Percentiles rank a stretch among this genome's conserved stretches.
Conservation (phyloP, 2,888 invertebrate species). For the Apamea epomidion region DNA sequence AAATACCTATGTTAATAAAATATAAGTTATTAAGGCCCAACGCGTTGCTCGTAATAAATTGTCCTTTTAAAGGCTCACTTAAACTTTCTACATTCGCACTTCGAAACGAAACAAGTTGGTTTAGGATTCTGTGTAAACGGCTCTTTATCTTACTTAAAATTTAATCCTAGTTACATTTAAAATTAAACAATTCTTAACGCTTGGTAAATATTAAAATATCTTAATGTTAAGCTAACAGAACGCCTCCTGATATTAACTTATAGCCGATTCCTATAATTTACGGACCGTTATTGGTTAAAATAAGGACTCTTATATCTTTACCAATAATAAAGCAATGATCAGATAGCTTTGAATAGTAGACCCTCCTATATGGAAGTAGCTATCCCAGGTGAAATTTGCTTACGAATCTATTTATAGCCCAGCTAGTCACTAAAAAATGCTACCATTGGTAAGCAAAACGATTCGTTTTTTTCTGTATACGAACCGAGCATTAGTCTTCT, state of each 20-base stretch:
- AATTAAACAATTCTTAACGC: background rate
- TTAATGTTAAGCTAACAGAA: conserved; percentile 19
- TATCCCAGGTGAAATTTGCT: background rate
- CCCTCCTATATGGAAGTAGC: background rate
- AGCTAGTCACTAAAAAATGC: background rate
- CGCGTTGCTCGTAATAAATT: conserved; percentile 39
- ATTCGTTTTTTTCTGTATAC: background rate
- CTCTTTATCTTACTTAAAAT: conserved; percentile 14
- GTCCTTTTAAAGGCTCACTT: conserved; percentile 40
- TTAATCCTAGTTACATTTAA: conserved; percentile 20
- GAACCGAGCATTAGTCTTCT: background rate
- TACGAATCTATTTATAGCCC: background rate
- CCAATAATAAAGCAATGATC: too few species aligned
- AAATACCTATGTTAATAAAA: conserved; percentile 59
- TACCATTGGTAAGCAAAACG: background rate
- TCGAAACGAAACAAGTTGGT: conserved; percentile 37
- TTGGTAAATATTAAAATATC: background rate
- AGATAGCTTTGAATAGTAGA: background rate
- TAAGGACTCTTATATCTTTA: background rate
- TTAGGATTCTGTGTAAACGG: conserved; percentile 38
- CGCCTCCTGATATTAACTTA: background rate
- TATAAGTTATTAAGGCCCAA: conserved; percentile 48
- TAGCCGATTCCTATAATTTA: background rate
- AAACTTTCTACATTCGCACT: conserved; percentile 39
- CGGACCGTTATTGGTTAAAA: background rate